phyloP scores from a whole-genome alignment of 64 coral and sea anemone species.

The Montipora capricornis region DNA sequence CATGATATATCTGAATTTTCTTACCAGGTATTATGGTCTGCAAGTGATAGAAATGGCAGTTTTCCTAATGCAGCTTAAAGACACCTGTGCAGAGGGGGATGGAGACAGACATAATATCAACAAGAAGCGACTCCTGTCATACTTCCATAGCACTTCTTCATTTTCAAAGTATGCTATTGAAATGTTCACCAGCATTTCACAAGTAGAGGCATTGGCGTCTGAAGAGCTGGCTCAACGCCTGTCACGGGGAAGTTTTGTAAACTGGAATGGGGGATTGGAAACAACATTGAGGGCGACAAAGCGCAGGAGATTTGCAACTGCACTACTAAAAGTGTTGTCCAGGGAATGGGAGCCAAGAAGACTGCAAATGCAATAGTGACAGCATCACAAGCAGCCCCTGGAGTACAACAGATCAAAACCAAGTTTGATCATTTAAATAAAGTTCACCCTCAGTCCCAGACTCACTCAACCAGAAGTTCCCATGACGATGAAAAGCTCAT shows the following conservation, averaged over 20 bases:
- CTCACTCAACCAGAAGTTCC: not conserved
- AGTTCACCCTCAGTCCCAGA: not conserved
- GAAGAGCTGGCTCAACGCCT: constrained; percentile 62
- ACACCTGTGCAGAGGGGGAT: not conserved
- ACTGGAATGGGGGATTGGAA: constrained; percentile 51
- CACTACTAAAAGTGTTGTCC: no score
- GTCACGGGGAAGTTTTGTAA: constrained; percentile 71
- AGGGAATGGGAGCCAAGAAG: not conserved
- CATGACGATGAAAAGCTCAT: no score
- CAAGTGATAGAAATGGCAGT: constrained; percentile 46
- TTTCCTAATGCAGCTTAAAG: constrained; percentile 4
- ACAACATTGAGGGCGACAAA: constrained; percentile 26
- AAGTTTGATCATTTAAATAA: constrained; percentile 2
- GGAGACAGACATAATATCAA: constrained; percentile 71
- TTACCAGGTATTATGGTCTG: constrained; percentile 49
- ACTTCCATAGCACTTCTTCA: constrained; percentile 14
- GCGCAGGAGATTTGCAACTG: not conserved
- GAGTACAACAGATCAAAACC: not conserved
- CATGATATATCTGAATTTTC: not conserved
- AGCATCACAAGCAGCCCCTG: constrained; percentile 7
- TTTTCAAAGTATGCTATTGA: constrained; percentile 74
- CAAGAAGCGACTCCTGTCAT: constrained; percentile 47
- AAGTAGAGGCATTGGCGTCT: constrained; percentile 42
- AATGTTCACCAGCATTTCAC: constrained; percentile 54
- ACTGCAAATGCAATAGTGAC: not conserved